Evolutionary conservation across 1,140 invertebrate species (phyloP).

Genomic region (Eumeta japonica): DNA sequence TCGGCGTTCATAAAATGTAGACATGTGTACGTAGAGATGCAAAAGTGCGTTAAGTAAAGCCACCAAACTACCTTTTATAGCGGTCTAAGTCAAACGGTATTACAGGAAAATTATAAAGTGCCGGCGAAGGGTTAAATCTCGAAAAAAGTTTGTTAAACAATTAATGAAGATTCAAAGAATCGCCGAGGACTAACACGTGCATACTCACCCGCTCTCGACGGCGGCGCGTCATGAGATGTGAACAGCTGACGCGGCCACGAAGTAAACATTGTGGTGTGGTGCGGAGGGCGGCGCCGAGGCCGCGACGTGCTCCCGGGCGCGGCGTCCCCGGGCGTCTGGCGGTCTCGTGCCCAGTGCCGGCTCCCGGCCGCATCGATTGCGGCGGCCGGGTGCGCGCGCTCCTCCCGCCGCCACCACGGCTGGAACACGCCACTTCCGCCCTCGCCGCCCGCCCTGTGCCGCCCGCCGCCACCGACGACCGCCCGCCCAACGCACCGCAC

Average conservation of each 20-base stretch:
- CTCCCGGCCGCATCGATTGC: slow-evolving; percentile 47
- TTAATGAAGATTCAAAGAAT: no score
- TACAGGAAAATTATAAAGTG: no score
- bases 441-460: no score
- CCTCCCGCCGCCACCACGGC: slow-evolving; percentile 4
- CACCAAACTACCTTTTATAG: no score
- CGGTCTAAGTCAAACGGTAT: no score
- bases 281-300: slow-evolving; percentile 19
- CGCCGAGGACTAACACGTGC: neutral
- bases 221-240: slow-evolving; percentile 16
- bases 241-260: slow-evolving; percentile 46
- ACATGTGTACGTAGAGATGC: no score
- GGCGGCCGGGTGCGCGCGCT: slow-evolving; percentile 41
- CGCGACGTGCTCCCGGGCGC: slow-evolving; percentile 39
- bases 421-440: no score
- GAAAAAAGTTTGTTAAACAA: no score
- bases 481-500: no score
- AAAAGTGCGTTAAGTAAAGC: no score
- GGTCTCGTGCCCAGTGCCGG: slow-evolving; percentile 45
- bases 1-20: slow-evolving; percentile 15
- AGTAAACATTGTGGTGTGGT: slow-evolving; percentile 45
- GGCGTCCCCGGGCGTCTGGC: slow-evolving; percentile 51
- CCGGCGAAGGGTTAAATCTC: no score
- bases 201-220: slow-evolving; percentile 9
- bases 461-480: neutral